Evolutionary conservation across 2,888 invertebrate species (phyloP), one percentile per base, ranked within the genome.

Genomic region (Drosophila barbarae): DNA sequence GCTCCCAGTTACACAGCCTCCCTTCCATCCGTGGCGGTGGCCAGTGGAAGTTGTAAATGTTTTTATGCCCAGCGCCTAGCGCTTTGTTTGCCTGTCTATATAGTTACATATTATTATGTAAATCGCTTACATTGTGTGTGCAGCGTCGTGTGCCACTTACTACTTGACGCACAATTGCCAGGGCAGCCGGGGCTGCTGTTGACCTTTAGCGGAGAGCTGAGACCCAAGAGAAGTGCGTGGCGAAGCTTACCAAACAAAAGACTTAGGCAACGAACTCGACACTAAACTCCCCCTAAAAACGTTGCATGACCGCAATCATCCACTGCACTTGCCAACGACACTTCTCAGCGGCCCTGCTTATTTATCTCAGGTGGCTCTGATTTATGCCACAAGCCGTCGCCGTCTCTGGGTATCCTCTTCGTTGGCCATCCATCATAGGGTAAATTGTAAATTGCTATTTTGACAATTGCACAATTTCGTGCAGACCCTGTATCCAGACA

Each of bases 401-500:
- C 70, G 13, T 70, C 70, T 6, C 36, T 12, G 38, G 10, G 28
- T 1, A 13, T 56, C 58, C 57, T 42, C 28, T 21, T 23, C 18
- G 46, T 32, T 41, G 36, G 36, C 46, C 54, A 65, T 51, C 68
- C 74, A 81, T 64, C 66, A 67, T 69, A 77, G 73, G 66, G 64
- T 76, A 82, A 84, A 79, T 60, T 82, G 41, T 64, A 69, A 71
- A 58, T 69, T 69, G 72, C 70, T 82, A 71, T 82, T 86, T 82
- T 79, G 86, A 86, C 85, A 86, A 80, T 80, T 86, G 73, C 72
- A 77, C 86, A 85, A 84, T 76, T 73, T 77, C 80, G 74, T 77
- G 86, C 85, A 74, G 60, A 68, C 64, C 67, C 66, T 60, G 65
- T 34, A n/a, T n/a, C 46, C 18, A 71, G 86, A 86, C 79, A 82